These are phyloP conservation scores for Chymomyza procnemis DNA, from an alignment of 2,888 invertebrate species.

Conservation along the genomic window DNA sequence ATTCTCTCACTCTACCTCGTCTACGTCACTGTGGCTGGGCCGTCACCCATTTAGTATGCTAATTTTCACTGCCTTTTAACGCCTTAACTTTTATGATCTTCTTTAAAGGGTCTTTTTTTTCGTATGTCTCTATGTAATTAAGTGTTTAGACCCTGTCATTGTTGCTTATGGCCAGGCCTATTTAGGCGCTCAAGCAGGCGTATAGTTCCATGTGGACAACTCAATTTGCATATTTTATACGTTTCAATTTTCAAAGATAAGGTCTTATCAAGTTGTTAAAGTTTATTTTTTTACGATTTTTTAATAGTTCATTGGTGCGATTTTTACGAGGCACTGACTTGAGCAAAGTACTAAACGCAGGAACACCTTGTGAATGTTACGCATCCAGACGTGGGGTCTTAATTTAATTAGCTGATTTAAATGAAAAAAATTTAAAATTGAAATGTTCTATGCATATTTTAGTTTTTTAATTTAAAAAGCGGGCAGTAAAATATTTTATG, in stretches of 20 bases:
- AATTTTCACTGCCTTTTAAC: constrained; percentile 51
- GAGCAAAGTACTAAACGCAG: not conserved
- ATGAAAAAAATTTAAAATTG: not conserved
- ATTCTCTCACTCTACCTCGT: not conserved
- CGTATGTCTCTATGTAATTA: not conserved
- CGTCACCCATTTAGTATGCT: constrained; percentile 63
- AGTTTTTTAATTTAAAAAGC: not conserved
- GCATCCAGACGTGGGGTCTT: not conserved
- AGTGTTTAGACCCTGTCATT: not conserved
- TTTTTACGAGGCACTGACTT: constrained; percentile 45
- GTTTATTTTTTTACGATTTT: constrained; percentile 46
- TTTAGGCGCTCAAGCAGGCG: constrained; percentile 54
- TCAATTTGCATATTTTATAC: constrained; percentile 69
- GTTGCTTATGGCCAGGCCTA: constrained; percentile 40
- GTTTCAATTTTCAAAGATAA: constrained; percentile 45
- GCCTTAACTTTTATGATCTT: constrained; percentile 21
- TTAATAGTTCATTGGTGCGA: constrained; percentile 57
- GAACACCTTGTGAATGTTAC: not conserved
- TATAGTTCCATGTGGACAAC: constrained; percentile 49
- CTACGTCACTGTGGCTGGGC: not conserved
- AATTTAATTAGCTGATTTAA: not conserved
- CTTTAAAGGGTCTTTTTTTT: not conserved
- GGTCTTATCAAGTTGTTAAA: not conserved
- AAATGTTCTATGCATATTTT: not conserved
- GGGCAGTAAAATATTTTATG: not conserved